Evolutionary conservation across 1,140 invertebrate genomes (phyloP), one percentile per base, ranked within the genome.

Genomic region (Sycobia sp.): DNA sequence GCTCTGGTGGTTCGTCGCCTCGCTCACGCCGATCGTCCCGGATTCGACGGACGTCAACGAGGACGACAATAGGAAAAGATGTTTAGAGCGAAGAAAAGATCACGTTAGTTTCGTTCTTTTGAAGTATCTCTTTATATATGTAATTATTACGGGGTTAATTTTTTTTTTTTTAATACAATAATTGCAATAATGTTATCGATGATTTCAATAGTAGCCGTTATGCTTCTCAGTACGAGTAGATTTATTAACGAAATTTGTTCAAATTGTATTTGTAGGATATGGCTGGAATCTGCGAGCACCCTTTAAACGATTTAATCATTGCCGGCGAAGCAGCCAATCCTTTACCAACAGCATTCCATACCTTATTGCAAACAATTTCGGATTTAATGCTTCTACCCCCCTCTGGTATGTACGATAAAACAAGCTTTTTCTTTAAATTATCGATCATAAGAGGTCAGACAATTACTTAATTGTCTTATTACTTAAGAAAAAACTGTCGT

Each of bases 1-100:
- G 0, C 86, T 98, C 63, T 98, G 95, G 96, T 97, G 94, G 91
- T 96, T 97, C 72, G 91, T 94, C 2, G 87, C 85, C n/a, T 87
- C 85, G 2, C 79, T 95, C 20, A 87, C 86, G 7, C 84, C 89
- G 1, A 73, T 75, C 5, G 16, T 67, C 16, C 13, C 78, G 0
- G 83, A 85, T 11, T 64, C 73, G 11, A 69, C 78, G n/a, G 71
- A 76, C 2, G 67, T 76, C 29, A 71, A 70, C 0, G 83, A 85
- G n/a, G 83, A 84, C 36, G 84, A 86, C 51, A 83, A 83, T 65
- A 76, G 76, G 69, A 73, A 77, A n/a, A 53, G 62, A 39, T 65
- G 62, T 38, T 0, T 54, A 0, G 82, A 84, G 11, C 82, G 76
- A 58, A 85, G 80, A 68, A 85, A 87, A 44, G 86, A 87, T 71